Evolutionary conservation across 2,888 invertebrate genomes (phyloP).

Genomic region (Acanthosepion pharaonis): DNA sequence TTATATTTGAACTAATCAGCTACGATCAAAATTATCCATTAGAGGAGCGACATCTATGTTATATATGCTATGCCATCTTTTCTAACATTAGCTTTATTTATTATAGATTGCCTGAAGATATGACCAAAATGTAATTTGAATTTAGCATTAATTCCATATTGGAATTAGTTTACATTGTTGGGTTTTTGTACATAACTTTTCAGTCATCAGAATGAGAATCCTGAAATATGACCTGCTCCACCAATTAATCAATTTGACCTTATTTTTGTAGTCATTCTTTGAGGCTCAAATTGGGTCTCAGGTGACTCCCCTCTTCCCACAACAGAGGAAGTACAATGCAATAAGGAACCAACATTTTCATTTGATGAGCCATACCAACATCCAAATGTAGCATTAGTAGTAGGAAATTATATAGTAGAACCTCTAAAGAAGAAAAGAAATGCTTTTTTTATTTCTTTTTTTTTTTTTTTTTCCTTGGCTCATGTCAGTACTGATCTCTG

Average conservation of each 20-base stretch:
- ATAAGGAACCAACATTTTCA: background rate
- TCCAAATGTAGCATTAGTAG: background rate
- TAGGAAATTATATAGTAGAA: background rate
- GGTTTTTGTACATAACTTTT: too few species aligned
- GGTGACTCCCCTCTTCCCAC: too few species aligned
- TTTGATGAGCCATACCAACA: background rate
- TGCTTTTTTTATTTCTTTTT: background rate
- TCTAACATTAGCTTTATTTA: background rate
- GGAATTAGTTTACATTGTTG: too few species aligned
- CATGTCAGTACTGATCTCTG: background rate
- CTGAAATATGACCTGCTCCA: too few species aligned
- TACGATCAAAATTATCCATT: background rate
- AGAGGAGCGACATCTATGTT: background rate
- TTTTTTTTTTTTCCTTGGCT: background rate
- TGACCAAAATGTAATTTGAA: too few species aligned
- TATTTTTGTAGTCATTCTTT: too few species aligned
- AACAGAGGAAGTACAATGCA: background rate
- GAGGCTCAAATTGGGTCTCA: too few species aligned
- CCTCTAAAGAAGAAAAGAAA: background rate
- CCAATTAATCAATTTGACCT: too few species aligned
- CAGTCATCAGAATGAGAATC: too few species aligned
- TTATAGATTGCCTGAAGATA: background rate
- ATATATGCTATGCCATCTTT: background rate
- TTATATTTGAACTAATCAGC: background rate
- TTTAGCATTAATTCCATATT: too few species aligned